Base-by-base conservation (phyloP, 2,888 invertebrate genomes). In the Psylliodes chrysocephalus region DNA sequence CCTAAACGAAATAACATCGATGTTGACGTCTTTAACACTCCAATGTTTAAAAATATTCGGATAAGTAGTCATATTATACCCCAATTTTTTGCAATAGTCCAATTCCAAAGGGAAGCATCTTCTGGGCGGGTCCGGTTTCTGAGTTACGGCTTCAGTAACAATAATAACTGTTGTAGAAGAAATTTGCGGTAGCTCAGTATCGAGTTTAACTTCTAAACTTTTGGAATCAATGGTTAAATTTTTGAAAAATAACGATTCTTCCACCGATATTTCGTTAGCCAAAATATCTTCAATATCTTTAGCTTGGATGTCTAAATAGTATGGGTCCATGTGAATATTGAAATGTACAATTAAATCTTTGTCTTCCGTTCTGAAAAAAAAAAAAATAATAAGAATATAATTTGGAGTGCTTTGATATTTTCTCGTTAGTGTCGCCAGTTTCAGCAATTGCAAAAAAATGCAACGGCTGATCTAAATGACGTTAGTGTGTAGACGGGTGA, bases 261-360 rank as follows among this genome's bases (percentile, higher is more conserved):
- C 79, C 1, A 86, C 82, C 35, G 84, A 82, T 19, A 94, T 86
- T 75, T 93, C 92, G 10, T 89, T 86, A 10, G 86, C 81, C 53
- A 93, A 82, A 15, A 93, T 87, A 0, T 87, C 85, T 56, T 87
- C 82, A 12, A 93, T 85, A 71, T 92, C 91, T 0, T 85, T 82
- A 0, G 89, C 88, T 63, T 85, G 86, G 19, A 93, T 89, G 8
- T 75, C 71, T 8, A 75, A 74, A 67, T 81, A 82, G 0, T 75
- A 73, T 0, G 93, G 92, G 82, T 95, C 93, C 75, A 95, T 93
- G 57, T 91, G 90, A 56, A 95, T 86, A 78, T 94, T 93, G 79
- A 95, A 95, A 78, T 94, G 93, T 0, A 95, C 91, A 49, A 91
- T 88, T 55, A 93, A 85, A 66, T 92, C 91, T 61, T 89, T 87